phyloP scores from a whole-genome alignment of 1,140 invertebrate species.

The Penaeus indicus region DNA sequence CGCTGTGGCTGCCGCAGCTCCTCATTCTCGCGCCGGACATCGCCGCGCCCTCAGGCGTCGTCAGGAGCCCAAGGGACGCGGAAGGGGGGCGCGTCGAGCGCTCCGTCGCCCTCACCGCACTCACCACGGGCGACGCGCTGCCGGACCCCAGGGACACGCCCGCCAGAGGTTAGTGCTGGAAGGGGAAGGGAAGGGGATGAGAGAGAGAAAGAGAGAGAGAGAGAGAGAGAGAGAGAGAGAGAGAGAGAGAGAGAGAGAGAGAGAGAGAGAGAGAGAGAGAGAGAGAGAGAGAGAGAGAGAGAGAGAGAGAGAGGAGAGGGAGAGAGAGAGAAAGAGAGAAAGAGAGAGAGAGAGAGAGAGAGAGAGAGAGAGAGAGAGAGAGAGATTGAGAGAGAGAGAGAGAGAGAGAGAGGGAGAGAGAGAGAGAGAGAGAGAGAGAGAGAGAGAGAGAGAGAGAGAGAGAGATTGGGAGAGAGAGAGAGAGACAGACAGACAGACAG shows the following conservation, averaged over 20 bases:
- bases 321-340: too few species aligned
- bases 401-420: too few species aligned
- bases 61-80: not conserved
- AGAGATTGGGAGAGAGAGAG: too few species aligned
- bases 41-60: conserved; percentile 23
- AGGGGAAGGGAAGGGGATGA: not conserved
- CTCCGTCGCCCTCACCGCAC: conserved; percentile 22
- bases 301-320: too few species aligned
- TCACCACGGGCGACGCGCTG: not conserved
- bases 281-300: too few species aligned
- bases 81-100: not conserved
- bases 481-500: too few species aligned
- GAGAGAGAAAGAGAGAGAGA: not conserved
- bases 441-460: too few species aligned
- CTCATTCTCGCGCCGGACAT: conserved; percentile 38
- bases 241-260: not conserved
- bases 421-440: too few species aligned
- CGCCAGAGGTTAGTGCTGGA: not conserved
- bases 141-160: conserved; percentile 10
- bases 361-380: too few species aligned
- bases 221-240: not conserved
- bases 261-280: too few species aligned
- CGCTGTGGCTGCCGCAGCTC: conserved; percentile 50
- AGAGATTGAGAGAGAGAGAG: too few species aligned
- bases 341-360: too few species aligned